Conservation (phyloP, 1,140 invertebrate genomes). For the Magallana gigas region DNA sequence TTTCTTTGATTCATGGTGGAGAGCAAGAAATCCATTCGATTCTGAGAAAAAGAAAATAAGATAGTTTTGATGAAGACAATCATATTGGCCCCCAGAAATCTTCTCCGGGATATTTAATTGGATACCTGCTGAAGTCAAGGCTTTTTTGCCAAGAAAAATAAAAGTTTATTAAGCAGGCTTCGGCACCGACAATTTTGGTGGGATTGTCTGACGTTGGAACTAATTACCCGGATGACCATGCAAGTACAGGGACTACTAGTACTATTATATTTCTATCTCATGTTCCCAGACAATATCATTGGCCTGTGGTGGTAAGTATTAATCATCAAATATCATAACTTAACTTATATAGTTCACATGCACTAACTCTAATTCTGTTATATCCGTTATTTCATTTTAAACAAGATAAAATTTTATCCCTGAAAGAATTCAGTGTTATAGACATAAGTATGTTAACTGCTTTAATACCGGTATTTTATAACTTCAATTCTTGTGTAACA, state of each 20-base stretch:
- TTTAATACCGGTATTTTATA: too few relatives aligned
- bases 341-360: background rate
- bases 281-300: conserved; percentile 76
- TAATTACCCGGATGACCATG: conserved; percentile 62
- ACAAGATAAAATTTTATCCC: background rate
- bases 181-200: conserved; percentile 17
- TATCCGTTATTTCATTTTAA: background rate
- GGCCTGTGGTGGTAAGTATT: conserved; percentile 77
- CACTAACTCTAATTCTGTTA: conserved; percentile 9
- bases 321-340: background rate
- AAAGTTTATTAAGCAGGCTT: conserved; percentile 43
- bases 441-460: too few relatives aligned
- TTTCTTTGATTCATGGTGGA: conserved; percentile 14
- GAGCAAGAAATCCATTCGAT: conserved; percentile 14
- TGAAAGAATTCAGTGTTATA: too few relatives aligned
- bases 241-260: conserved; percentile 70
- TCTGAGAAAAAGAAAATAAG: conserved; percentile 19
- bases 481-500: too few relatives aligned
- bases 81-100: conserved; percentile 24
- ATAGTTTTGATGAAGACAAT: conserved; percentile 29
- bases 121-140: conserved; percentile 38
- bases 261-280: conserved; percentile 72
- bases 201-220: conserved; percentile 35
- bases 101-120: conserved; percentile 27
- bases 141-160: conserved; percentile 44